Conservation (phyloP, 64 coral and sea anemone species). For the Montipora foliosa region DNA sequence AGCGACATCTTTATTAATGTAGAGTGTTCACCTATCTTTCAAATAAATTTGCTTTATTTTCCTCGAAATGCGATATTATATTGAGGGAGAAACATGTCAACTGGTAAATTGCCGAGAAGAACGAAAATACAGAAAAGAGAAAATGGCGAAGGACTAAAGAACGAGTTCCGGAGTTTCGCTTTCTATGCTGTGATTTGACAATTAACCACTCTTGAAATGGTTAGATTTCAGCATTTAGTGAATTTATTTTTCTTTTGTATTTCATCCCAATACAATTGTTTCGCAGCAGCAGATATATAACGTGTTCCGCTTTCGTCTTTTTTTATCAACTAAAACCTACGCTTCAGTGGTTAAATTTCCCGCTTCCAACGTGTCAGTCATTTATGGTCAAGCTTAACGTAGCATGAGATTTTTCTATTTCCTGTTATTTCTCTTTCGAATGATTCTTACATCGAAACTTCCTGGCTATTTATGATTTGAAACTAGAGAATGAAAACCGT, state of each 20-base stretch:
- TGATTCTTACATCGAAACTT: neutral
- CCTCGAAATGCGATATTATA: no score
- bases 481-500: neutral
- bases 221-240: neutral
- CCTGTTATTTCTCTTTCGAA: slow-evolving; percentile 3
- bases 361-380: neutral
- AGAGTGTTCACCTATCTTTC: no score
- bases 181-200: neutral
- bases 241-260: slow-evolving; percentile 14
- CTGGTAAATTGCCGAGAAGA: no score
- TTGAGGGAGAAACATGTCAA: no score
- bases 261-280: slow-evolving; percentile 7
- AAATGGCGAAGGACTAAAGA: neutral
- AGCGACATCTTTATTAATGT: no score
- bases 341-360: neutral
- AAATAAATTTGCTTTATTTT: no score
- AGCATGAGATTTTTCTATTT: neutral
- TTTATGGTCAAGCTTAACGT: neutral
- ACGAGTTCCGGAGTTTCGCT: neutral
- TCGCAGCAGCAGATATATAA: neutral
- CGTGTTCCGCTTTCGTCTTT: neutral
- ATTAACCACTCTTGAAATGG: neutral
- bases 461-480: neutral
- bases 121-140: neutral
- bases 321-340: neutral